Evolutionary conservation across 2,797 vertebrate genomes (phyloP).

Genomic region (Hyperoplus immaculatus): DNA sequence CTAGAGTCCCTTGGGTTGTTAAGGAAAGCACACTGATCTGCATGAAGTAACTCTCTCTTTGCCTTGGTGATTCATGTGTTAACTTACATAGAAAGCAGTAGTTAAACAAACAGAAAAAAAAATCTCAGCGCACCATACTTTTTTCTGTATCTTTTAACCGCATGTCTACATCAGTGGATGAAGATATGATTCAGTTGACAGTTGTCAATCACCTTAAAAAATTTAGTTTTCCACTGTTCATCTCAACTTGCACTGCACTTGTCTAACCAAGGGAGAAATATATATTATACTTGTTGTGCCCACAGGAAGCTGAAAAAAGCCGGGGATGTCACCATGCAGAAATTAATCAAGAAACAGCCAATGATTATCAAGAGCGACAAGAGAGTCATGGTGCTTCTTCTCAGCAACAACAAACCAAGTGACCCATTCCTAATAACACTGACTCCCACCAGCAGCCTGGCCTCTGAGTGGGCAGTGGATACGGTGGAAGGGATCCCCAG

Average conservation of each 20-base stretch:
- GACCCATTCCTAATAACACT: slow-evolving; percentile 26
- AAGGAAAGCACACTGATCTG: too few relatives aligned
- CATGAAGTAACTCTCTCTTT: too few relatives aligned
- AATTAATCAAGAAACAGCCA: accelerated
- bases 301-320: slow-evolving; percentile 17
- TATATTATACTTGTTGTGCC: not conserved
- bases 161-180: too few relatives aligned
- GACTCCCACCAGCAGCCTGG: slow-evolving; percentile 15
- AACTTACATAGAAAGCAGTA: too few relatives aligned
- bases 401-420: slow-evolving; percentile 12
- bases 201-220: too few relatives aligned
- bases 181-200: too few relatives aligned
- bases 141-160: too few relatives aligned
- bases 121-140: too few relatives aligned
- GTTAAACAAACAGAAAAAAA: too few relatives aligned
- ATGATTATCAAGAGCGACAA: slow-evolving; percentile 36
- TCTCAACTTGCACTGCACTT: not conserved
- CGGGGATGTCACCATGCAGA: accelerated
- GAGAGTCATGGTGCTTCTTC: slow-evolving; percentile 46
- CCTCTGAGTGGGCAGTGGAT: slow-evolving; percentile 26
- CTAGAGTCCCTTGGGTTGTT: too few relatives aligned
- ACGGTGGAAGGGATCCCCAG: not conserved
- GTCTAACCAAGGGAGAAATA: not conserved
- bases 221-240: not conserved
- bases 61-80: too few relatives aligned